These are phyloP conservation scores for Latrodectus elegans DNA, from an alignment of 2,888 invertebrate species.

Conservation along the genomic window DNA sequence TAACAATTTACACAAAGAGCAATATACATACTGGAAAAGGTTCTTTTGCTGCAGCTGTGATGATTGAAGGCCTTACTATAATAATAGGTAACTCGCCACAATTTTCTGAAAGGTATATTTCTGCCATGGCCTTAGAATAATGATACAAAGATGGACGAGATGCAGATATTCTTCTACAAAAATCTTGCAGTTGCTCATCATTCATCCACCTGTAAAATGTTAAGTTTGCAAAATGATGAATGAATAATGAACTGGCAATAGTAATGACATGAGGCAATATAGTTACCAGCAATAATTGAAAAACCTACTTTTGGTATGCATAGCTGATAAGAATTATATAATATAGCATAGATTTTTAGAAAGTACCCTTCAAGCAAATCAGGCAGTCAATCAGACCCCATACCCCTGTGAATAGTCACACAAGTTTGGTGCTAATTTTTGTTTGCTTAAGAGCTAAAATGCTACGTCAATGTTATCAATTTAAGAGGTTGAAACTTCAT, in stretches of 20 bases:
- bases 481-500: too few species aligned
- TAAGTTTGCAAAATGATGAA: neutral
- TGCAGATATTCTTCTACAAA: constrained; percentile 76
- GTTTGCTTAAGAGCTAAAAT: too few species aligned
- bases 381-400: too few species aligned
- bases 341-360: too few species aligned
- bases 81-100: constrained; percentile 83
- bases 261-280: too few species aligned
- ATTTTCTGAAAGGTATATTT: constrained; percentile 85
- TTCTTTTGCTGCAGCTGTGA: constrained; percentile 87
- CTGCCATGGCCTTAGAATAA: constrained; percentile 90
- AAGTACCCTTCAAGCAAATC: too few species aligned
- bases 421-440: too few species aligned
- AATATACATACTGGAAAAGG: constrained; percentile 83
- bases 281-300: too few species aligned
- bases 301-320: too few species aligned
- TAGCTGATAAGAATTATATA: too few species aligned
- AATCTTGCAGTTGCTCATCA: constrained; percentile 76
- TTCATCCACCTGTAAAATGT: constrained; percentile 76
- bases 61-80: constrained; percentile 91
- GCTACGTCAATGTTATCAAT: too few species aligned
- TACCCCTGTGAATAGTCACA: too few species aligned
- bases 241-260: neutral
- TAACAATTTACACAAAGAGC: neutral
- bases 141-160: constrained; percentile 91